Conservation (phyloP, 2,797 vertebrate genomes). For the Garrulus glandarius region DNA sequence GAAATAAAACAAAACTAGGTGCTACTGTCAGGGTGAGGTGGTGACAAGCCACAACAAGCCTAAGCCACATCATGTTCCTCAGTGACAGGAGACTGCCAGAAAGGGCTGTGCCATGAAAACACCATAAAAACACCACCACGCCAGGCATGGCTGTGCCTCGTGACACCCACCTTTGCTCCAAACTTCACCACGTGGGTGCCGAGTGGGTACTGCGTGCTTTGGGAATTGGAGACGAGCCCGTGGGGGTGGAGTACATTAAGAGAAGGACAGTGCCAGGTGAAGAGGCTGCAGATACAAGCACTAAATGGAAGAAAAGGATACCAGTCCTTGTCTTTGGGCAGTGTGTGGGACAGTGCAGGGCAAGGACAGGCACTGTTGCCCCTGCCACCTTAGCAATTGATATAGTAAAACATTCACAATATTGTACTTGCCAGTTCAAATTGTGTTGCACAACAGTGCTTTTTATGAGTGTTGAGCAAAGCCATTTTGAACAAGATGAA, state of each 20-base stretch:
- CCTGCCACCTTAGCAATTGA: background rate
- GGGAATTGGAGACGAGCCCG: background rate
- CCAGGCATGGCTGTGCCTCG: background rate
- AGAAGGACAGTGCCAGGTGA: slow-evolving; percentile 13
- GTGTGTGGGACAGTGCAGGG: background rate
- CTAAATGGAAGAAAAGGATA: background rate
- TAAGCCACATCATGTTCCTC: background rate
- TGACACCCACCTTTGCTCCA: background rate
- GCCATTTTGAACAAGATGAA: background rate
- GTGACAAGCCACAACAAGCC: background rate
- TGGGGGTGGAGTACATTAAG: fast-evolving
- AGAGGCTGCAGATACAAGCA: background rate
- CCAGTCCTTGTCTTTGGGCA: background rate
- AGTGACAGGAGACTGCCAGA: background rate
- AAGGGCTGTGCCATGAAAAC: background rate
- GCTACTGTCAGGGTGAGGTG: background rate
- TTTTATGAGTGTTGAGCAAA: background rate
- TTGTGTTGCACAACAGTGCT: background rate
- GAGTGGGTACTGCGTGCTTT: background rate
- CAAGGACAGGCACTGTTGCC: background rate
- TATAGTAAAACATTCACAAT: background rate
- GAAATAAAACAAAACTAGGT: background rate
- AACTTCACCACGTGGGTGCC: background rate
- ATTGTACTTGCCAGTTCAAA: background rate
- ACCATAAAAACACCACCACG: fast-evolving